phyloP scores from a whole-genome alignment of 2,797 vertebrate genomes.

The Amblyopsis hoosieri region DNA sequence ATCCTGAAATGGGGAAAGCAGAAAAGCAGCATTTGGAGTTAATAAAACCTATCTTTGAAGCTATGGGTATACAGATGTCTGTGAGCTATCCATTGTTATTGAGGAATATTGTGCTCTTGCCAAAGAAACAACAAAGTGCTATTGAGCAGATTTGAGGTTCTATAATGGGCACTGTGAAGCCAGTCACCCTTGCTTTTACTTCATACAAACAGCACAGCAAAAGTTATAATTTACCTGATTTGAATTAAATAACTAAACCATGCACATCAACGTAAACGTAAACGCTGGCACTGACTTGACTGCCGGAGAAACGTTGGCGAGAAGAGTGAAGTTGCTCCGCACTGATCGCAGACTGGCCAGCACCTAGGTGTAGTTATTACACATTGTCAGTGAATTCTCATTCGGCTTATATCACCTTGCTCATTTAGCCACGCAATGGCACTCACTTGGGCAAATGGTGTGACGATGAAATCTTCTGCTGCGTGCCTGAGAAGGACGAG shows the following conservation, averaged over 20 bases:
- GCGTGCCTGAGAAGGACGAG: constrained; percentile 70
- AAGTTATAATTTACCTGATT: not conserved
- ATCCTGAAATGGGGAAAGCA: not conserved
- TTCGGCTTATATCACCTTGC: not conserved
- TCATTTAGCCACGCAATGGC: not conserved
- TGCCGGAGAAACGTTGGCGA: constrained; percentile 84
- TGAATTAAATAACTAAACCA: constrained; percentile 6
- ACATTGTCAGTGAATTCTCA: not conserved
- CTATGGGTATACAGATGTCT: too few species aligned
- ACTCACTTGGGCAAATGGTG: constrained; percentile 77
- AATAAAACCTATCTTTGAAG: too few species aligned
- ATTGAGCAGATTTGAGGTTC: too few species aligned
- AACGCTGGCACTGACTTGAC: constrained; percentile 81
- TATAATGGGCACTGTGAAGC: not conserved
- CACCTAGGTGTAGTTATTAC: constrained; percentile 69
- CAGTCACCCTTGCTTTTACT: not conserved
- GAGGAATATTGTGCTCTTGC: too few species aligned
- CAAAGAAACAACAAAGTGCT: too few species aligned
- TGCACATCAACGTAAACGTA: not conserved
- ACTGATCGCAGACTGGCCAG: constrained; percentile 89
- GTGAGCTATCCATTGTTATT: too few species aligned
- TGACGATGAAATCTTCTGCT: constrained; percentile 77
- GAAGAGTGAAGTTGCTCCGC: constrained; percentile 88
- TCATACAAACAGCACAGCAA: not conserved
- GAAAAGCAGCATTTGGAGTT: not conserved